phyloP scores from a whole-genome alignment of 2,888 invertebrate genomes.

The Penaeus monodon region DNA sequence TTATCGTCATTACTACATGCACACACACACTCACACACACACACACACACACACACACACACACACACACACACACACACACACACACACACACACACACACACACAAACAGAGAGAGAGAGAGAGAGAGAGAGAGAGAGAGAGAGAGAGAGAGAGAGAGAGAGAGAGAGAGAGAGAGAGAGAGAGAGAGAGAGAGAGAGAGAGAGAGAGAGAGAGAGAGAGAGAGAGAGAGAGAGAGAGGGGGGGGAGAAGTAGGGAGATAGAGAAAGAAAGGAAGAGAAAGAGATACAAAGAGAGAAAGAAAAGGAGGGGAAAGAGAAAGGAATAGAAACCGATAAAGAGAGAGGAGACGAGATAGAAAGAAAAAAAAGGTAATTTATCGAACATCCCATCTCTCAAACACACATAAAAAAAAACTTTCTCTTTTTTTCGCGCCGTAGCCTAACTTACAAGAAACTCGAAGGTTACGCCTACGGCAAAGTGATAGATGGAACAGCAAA shows the following conservation, averaged over 20 bases:
- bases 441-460: slow-evolving; percentile 40
- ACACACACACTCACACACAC: no score
- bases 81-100: background rate
- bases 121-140: background rate
- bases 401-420: no score
- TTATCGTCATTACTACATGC: no score
- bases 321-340: no score
- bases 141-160: background rate
- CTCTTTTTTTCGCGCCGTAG: background rate
- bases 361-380: no score
- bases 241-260: no score
- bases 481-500: slow-evolving; percentile 23
- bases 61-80: no score
- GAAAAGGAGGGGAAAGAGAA: no score
- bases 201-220: background rate
- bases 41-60: no score
- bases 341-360: no score
- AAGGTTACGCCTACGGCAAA: slow-evolving; percentile 62
- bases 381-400: background rate
- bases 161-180: background rate
- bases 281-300: no score
- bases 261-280: no score
- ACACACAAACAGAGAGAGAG: background rate
- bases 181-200: background rate
- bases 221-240: background rate